Base-by-base conservation (phyloP, 2,797 vertebrate genomes). In the Lutjanus argentimaculatus region DNA sequence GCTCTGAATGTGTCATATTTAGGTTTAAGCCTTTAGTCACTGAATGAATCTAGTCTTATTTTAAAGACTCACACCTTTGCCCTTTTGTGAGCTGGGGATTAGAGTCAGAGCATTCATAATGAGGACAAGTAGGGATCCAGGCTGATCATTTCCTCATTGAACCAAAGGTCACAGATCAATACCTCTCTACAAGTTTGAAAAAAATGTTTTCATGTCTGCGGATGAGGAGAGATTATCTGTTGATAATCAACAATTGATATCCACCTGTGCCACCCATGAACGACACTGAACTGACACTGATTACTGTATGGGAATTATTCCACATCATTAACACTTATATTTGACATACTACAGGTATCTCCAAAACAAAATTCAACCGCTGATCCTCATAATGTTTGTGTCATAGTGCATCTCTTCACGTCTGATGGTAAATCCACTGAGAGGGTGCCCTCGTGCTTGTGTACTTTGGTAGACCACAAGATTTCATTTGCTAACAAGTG, bases 101-200 rank as follows among this genome's bases (percentile, higher is more conserved):
- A 87, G 59, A 87, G 76, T 78, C 69, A 86, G 30, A 36, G 82
- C 77, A 80, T 90, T 77, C 53, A 57, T 90, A 89, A 92, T 83
- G 84, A 87, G 88, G 75, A 84, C 79, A 77, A 82, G 75, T 61
- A 76, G 58, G 74, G 85, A 87, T 90, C 72, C 53, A 65, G 75
- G 81, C 80, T 75, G 82, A 91, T 92, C 75, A 85, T 84, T 82
- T 74, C 79, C 88, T 94, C 84, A 66, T 62, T 82, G 77, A 83
- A 81, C 72, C 62, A 91, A 92, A 93, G 86, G 92, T 92, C 89
- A 87, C 76, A 30, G 84, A 89, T 91, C 89, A 85, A 92, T 92
- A 86, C 56, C 75, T 84, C 30, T 69, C 11, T 21, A 67, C 74
- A 85, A 77, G 51, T 80, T 65, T 67, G 25, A 71, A 80, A 68